Base-by-base conservation (phyloP, 2,113 vertebrate genomes). In the Percopsis transmontana region DNA sequence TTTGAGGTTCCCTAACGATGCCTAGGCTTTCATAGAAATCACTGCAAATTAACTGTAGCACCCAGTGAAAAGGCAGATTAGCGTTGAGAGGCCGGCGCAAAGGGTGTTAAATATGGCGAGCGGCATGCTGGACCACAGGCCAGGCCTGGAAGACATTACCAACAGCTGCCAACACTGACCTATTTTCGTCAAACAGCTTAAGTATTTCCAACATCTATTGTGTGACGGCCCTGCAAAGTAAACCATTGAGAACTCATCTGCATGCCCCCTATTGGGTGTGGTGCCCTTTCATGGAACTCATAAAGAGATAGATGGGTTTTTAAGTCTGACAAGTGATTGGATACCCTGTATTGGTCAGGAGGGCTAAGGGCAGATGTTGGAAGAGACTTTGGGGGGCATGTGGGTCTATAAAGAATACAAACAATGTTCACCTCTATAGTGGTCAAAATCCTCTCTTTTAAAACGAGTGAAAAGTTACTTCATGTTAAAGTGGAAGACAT, bases 61-160 rank as follows among this genome's bases (percentile, higher is more conserved):
- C 88, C 92, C 91, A 84, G 84, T 96, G 94, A 97, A 98, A 95
- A 91, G 94, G 83, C n/a, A 94, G 93, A 97, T 97, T 97, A 97
- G 59, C 84, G 74, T 82, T 70, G 81, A 86, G 78, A 79, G 69
- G 93, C 79, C 76, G 85, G 78, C 80, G 95, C 94, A 96, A 94
- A 89, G 93, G 92, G 87, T 86, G 85, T 87, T 93, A 91, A 79
- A 91, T 90, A 85, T 68, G 74, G 62, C 57, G 47, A 89, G 81
- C 87, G 89, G 89, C 87, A 87, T 63, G 82, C 87, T 85, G 66
- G 84, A 91, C 93, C 90, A 90, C 90, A 90, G 90, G 91, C 90
- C 91, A 62, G 77, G 68, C 91, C 90, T 80, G 83, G 76, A 80
- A 82, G 87, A 88, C 90, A 87, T 91, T 91, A 92, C 91, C 91